A percentile compares a stretch with the other conserved stretches of the same genome.
Evolutionary conservation across 1,140 invertebrate genomes (phyloP).

Genomic region (Bombus impatiens): DNA sequence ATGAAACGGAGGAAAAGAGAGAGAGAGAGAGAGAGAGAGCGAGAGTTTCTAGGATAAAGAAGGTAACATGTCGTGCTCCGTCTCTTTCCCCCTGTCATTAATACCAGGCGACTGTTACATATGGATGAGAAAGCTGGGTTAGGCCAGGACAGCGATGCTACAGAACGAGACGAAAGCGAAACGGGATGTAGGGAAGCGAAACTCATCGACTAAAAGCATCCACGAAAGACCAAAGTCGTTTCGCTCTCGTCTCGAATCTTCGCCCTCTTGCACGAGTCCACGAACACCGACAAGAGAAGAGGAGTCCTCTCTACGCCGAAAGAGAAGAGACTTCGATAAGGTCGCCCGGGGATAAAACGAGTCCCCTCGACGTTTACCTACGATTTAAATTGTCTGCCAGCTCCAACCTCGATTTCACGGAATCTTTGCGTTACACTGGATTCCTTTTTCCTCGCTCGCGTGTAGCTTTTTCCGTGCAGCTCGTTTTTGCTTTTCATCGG

Average conservation of each 20-base stretch:
- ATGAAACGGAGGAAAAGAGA: slow-evolving; percentile 19
- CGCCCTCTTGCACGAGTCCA: slow-evolving; percentile 38
- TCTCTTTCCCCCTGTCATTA: slow-evolving; percentile 78
- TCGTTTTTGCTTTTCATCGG: background rate
- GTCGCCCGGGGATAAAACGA: slow-evolving; percentile 53
- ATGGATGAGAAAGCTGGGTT: slow-evolving; percentile 80
- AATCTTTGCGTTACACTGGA: slow-evolving; percentile 43
- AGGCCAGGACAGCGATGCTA: slow-evolving; percentile 69
- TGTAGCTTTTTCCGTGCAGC: background rate
- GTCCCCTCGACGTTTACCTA: slow-evolving; percentile 65
- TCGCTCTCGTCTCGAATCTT: slow-evolving; percentile 72
- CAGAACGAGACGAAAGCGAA: slow-evolving; percentile 78
- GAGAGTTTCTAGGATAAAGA: slow-evolving; percentile 58
- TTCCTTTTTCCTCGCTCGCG: slow-evolving; percentile 31
- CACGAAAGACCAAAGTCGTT: slow-evolving; percentile 77
- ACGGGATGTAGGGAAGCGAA: slow-evolving; percentile 77
- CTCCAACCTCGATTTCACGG: slow-evolving; percentile 33
- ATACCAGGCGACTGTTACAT: slow-evolving; percentile 82
- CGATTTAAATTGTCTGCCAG: slow-evolving; percentile 63
- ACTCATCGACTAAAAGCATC: slow-evolving; percentile 83
- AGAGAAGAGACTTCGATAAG: slow-evolving; percentile 55
- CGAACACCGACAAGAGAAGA: background rate
- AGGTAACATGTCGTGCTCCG: slow-evolving; percentile 56
- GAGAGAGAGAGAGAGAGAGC: slow-evolving; percentile 40
- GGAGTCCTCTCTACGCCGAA: slow-evolving; percentile 20